Percentiles rank a stretch among this genome's conserved stretches.
Conservation (phyloP, 2,113 vertebrate genomes). For the Lanius ludovicianus region DNA sequence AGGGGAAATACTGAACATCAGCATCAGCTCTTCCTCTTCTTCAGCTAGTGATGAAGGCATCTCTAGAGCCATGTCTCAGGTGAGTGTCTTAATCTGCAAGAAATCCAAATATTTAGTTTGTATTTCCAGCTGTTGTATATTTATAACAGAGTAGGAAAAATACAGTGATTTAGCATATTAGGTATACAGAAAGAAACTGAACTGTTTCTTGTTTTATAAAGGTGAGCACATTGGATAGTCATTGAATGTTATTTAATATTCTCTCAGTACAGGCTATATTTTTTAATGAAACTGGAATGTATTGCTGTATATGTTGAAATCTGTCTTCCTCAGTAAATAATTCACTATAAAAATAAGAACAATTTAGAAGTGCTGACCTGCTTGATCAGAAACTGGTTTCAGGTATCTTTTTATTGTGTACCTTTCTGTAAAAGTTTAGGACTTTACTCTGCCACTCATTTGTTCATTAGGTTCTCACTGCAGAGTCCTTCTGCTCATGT, state of each 20-base stretch:
- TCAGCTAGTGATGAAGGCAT: background rate
- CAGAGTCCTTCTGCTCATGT: background rate
- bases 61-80: background rate
- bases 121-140: background rate
- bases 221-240: background rate
- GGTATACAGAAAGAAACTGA: background rate
- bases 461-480: background rate
- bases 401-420: background rate
- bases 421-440: background rate
- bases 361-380: background rate
- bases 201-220: background rate
- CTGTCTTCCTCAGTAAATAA: background rate
- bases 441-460: background rate
- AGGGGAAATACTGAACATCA: background rate
- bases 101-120: background rate
- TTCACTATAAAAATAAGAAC: background rate
- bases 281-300: background rate
- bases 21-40: conserved; percentile 20
- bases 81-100: background rate
- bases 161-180: background rate
- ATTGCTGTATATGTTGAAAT: background rate
- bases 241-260: background rate
- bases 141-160: background rate
- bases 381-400: background rate
- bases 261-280: background rate